phyloP scores from a whole-genome alignment of 2,888 invertebrate genomes.

The Chaitophorus viminalis region DNA sequence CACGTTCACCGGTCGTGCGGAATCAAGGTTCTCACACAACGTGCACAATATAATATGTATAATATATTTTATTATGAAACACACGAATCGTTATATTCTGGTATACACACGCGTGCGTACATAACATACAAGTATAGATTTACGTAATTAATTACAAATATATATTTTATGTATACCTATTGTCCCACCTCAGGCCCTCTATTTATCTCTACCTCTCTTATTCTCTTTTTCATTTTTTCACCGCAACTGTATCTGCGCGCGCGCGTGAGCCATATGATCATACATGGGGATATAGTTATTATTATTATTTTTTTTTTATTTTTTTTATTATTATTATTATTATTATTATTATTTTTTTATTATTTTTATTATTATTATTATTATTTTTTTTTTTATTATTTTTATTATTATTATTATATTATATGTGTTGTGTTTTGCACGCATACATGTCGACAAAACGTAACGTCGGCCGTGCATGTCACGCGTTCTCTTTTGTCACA shows the following conservation, averaged over 20 bases:
- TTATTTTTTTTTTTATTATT: too few relatives aligned
- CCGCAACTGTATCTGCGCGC: too few relatives aligned
- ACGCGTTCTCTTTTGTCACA: neutral
- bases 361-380: too few relatives aligned
- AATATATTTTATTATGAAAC: neutral
- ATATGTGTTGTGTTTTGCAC: neutral
- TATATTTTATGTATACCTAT: too few relatives aligned
- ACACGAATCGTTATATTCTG: neutral
- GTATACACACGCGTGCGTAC: neutral
- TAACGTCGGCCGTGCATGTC: neutral
- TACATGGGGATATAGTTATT: too few relatives aligned
- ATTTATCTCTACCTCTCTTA: too few relatives aligned
- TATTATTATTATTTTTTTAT: too few relatives aligned
- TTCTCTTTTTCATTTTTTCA: too few relatives aligned
- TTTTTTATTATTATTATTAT: neutral
- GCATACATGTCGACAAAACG: neutral
- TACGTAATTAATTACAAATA: neutral
- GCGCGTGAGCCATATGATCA: too few relatives aligned
- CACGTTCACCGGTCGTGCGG: constrained; percentile 15
- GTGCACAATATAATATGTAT: neutral
- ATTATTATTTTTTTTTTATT: too few relatives aligned
- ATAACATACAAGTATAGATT: neutral
- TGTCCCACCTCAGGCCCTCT: too few relatives aligned
- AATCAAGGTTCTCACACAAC: constrained; percentile 5
- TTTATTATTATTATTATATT: neutral